A percentile compares a stretch with the other conserved stretches of the same genome.
Evolutionary conservation across 2,113 vertebrate species (phyloP).

Genomic region (Antechinus flavipes): DNA sequence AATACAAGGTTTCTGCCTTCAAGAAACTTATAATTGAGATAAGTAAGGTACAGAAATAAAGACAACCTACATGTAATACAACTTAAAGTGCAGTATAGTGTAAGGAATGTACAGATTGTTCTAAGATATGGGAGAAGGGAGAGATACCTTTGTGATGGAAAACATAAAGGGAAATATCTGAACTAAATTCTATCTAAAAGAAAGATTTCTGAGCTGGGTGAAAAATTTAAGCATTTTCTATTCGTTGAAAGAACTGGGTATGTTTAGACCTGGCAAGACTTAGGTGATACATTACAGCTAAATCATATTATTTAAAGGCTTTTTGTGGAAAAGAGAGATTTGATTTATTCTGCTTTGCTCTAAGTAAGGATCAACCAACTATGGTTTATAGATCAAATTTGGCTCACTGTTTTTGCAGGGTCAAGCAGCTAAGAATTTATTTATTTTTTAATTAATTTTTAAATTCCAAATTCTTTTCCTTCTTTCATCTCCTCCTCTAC

Average conservation of each 20-base stretch:
- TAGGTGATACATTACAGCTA: background rate
- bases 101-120: background rate
- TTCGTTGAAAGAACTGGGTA: background rate
- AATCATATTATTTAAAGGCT: background rate
- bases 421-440: background rate
- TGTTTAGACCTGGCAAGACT: background rate
- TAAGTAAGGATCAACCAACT: background rate
- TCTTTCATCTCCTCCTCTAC: background rate
- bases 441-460: background rate
- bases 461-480: background rate
- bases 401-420: background rate
- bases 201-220: background rate
- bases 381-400: background rate
- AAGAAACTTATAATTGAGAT: background rate
- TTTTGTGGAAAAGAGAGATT: background rate
- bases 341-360: background rate
- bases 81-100: background rate
- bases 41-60: background rate
- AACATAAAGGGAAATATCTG: background rate
- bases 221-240: background rate
- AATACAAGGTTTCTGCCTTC: background rate
- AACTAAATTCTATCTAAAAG: background rate
- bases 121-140: background rate
- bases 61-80: background rate
- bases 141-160: background rate